Conservation (phyloP, 2,113 vertebrate species). For the Malurus melanocephalus region DNA sequence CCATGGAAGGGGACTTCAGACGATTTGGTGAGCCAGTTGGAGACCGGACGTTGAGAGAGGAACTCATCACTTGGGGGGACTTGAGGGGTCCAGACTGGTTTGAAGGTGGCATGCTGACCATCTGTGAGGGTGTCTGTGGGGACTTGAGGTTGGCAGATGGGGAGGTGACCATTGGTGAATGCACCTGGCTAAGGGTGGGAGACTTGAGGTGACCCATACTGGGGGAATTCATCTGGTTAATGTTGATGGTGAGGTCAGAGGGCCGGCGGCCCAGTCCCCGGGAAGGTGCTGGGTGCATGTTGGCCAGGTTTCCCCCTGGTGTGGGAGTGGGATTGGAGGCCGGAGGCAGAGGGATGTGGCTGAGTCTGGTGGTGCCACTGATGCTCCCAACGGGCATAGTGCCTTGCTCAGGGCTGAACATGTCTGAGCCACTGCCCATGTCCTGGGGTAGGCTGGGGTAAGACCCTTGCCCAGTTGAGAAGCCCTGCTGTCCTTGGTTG, state of each 20-base stretch:
- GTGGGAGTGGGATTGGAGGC: slow-evolving; percentile 61
- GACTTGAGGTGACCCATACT: slow-evolving; percentile 89
- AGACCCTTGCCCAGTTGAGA: slow-evolving; percentile 74
- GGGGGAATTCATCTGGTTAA: slow-evolving; percentile 86
- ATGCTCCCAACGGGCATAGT: slow-evolving; percentile 71
- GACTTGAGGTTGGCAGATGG: slow-evolving; percentile 92
- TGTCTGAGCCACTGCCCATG: slow-evolving; percentile 72
- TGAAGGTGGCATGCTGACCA: slow-evolving; percentile 78
- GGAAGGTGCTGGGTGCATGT: slow-evolving; percentile 71
- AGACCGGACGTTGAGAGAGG: slow-evolving; percentile 86
- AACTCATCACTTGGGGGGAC: slow-evolving; percentile 90
- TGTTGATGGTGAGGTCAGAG: slow-evolving; percentile 87
- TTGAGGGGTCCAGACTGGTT: slow-evolving; percentile 81
- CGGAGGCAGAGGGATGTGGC: slow-evolving; percentile 84
- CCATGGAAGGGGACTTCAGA: slow-evolving; percentile 90
- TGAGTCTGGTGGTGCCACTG: slow-evolving; percentile 80
- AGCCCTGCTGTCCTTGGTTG: slow-evolving; percentile 78
- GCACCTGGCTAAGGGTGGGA: slow-evolving; percentile 86
- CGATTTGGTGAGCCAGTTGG: slow-evolving; percentile 87
- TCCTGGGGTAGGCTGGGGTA: slow-evolving; percentile 81
- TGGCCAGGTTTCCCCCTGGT: slow-evolving; percentile 24
- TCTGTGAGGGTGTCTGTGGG: slow-evolving; percentile 84
- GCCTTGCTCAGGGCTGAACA: slow-evolving; percentile 85
- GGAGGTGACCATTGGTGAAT: slow-evolving; percentile 86
- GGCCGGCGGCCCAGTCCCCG: slow-evolving; percentile 81